Conservation (phyloP, 2,888 invertebrate species). For the Ennomos erosarius region DNA sequence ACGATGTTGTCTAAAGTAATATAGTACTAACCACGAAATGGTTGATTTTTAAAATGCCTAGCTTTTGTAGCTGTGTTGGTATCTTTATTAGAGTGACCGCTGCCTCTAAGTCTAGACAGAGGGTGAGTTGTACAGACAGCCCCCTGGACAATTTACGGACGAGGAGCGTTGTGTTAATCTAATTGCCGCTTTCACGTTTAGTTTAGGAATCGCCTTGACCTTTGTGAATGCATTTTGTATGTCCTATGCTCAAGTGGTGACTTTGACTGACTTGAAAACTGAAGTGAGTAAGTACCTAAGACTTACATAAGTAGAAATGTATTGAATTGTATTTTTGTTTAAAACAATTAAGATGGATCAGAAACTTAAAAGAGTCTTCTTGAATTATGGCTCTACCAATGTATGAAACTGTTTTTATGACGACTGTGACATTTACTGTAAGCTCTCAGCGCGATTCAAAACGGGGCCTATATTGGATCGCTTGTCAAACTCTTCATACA, state of each 20-base stretch:
- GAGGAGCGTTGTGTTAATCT: conserved; percentile 73
- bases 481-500: too few relatives aligned
- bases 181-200: conserved; percentile 78
- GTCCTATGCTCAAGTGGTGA: conserved; percentile 20
- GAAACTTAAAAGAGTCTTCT: too few relatives aligned
- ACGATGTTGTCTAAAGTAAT: too few relatives aligned
- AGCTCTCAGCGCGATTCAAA: too few relatives aligned
- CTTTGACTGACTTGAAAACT: conserved; percentile 9
- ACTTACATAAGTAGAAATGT: too few relatives aligned
- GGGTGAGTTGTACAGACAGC: conserved; percentile 57
- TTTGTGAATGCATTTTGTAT: conserved; percentile 77
- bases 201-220: conserved; percentile 76
- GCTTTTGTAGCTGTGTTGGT: background rate
- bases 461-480: too few relatives aligned
- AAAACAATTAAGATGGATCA: too few relatives aligned
- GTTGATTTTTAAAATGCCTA: background rate
- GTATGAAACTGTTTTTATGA: too few relatives aligned
- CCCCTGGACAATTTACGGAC: conserved; percentile 74
- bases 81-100: conserved; percentile 3
- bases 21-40: background rate
- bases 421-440: too few relatives aligned
- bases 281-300: background rate
- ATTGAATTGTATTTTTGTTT: too few relatives aligned
- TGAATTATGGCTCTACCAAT: too few relatives aligned
- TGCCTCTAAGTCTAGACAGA: conserved; percentile 26